A percentile compares a stretch with the other conserved stretches of the same genome.
Evolutionary conservation across 2,113 vertebrate species (phyloP).

Genomic region (Rhinogobius similis): DNA sequence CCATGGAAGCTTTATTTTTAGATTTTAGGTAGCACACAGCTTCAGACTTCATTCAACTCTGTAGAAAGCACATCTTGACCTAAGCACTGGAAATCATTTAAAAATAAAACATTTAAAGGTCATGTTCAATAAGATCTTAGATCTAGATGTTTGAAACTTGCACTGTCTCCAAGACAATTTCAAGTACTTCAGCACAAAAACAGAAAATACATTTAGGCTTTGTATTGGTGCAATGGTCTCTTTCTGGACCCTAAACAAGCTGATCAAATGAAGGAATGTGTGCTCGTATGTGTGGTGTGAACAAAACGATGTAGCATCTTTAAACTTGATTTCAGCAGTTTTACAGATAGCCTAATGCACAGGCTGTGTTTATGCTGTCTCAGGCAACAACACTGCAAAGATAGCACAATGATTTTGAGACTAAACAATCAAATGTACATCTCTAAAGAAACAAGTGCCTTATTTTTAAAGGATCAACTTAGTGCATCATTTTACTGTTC

Average conservation of each 20-base stretch:
- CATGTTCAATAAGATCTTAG: slow-evolving; percentile 27
- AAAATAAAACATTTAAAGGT: slow-evolving; percentile 25
- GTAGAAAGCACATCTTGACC: slow-evolving; percentile 12
- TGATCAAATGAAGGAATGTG: slow-evolving; percentile 27
- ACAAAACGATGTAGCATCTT: slow-evolving; percentile 61
- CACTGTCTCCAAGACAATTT: slow-evolving; percentile 59
- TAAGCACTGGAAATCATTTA: slow-evolving; percentile 32
- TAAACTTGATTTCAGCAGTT: slow-evolving; percentile 55
- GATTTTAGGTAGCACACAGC: slow-evolving; percentile 17
- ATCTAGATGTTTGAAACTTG: slow-evolving; percentile 40
- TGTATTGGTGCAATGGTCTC: slow-evolving; percentile 52
- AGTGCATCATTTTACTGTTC: slow-evolving; percentile 57
- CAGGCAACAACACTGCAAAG: slow-evolving; percentile 43
- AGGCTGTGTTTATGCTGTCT: slow-evolving; percentile 42
- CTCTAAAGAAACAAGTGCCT: slow-evolving; percentile 68
- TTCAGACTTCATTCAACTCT: slow-evolving; percentile 11
- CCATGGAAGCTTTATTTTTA: slow-evolving; percentile 50
- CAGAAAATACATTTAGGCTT: slow-evolving; percentile 35
- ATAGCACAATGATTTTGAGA: slow-evolving; percentile 38
- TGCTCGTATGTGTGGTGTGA: slow-evolving; percentile 20
- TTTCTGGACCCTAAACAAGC: slow-evolving; percentile 63
- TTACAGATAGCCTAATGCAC: slow-evolving; percentile 15
- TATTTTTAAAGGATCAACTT: slow-evolving; percentile 58
- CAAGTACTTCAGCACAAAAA: slow-evolving; percentile 48
- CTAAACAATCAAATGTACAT: slow-evolving; percentile 56